Percentiles rank a stretch among this genome's conserved stretches.
phyloP scores from a whole-genome alignment of 37 sponge, comb jelly and placozoan genomes.

The Theonella swinhoei region DNA sequence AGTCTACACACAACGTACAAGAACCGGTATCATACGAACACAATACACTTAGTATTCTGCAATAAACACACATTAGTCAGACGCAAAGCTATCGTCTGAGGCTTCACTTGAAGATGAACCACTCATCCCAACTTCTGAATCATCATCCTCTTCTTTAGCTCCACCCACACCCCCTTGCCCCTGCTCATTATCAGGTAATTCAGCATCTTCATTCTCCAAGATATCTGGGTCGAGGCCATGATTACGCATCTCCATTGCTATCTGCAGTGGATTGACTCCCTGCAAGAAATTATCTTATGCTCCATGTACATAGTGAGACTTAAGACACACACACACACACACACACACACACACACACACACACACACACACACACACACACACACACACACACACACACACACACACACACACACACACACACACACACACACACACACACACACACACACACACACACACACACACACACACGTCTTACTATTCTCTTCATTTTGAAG shows the following conservation, averaged over 20 bases:
- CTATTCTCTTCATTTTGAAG: conserved; percentile 84
- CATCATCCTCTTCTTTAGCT: conserved; percentile 13
- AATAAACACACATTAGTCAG: conserved; percentile 30
- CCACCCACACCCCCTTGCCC: neutral
- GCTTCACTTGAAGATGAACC: conserved; percentile 32
- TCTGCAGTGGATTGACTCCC: conserved; percentile 83
- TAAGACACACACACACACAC: neutral
- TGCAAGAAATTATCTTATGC: too few relatives aligned
- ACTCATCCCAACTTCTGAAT: conserved; percentile 16
- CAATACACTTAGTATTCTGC: neutral
- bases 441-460: too few relatives aligned
- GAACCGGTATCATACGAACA: neutral
- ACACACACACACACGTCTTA: too few relatives aligned
- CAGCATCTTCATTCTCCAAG: conserved; percentile 78
- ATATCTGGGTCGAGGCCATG: conserved; percentile 86
- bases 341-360: too few relatives aligned
- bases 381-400: too few relatives aligned
- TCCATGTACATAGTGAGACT: neutral
- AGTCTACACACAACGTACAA: neutral
- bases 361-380: too few relatives aligned
- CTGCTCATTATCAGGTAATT: conserved; percentile 24
- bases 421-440: too few relatives aligned
- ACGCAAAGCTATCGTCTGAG: conserved; percentile 66
- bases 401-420: too few relatives aligned
- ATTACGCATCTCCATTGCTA: conserved; percentile 77